Base-by-base conservation (phyloP, 2,888 invertebrate genomes). In the Xanthia icteritia region DNA sequence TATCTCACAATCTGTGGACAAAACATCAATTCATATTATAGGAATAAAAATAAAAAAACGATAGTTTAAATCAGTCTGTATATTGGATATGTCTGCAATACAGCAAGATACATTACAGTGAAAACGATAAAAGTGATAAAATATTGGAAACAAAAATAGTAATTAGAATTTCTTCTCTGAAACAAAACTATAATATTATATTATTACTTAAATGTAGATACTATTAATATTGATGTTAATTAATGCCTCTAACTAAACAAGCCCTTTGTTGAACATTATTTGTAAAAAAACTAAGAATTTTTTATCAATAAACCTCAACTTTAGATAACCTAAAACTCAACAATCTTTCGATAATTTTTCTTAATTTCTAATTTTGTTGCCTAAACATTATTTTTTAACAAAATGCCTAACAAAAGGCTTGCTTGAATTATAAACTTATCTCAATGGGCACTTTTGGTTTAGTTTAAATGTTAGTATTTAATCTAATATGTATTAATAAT, bases 401-500 rank as follows among this genome's bases (percentile, higher is more conserved):
- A 95, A 93, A 95, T 94, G 94, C 94, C 89, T 79, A 94, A 95
- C 96, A 96, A 96, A 95, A 95, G 95, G 94, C 95, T 95, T 94
- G 95, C 92, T 92, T 92, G 86, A 92, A 93, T 94, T 94, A 94
- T 95, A 95, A 96, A 96, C 96, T 97, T 96, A 96, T 96, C 94
- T 96, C 96, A 96, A 96, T 96, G 97, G 97, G 97, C 97, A 97
- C 97, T 97, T 97, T 97, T 96, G 97, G 97, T 97, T 97, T 96
- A 96, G 93, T 96, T 95, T 95, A 94, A 94, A 95, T 94, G 95
- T 96, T 96, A 96, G 95, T 96, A 94, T 95, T 96, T 94, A 95
- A 91, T 94, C 95, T 95, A 95, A 94, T 95, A 95, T 93, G 91
- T 95, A 95, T 92, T 94, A 94, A 95, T 96, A 93, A 31, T 93